Evolutionary conservation across 2,888 invertebrate species (phyloP).

Genomic region (Subacronicta megacephala): DNA sequence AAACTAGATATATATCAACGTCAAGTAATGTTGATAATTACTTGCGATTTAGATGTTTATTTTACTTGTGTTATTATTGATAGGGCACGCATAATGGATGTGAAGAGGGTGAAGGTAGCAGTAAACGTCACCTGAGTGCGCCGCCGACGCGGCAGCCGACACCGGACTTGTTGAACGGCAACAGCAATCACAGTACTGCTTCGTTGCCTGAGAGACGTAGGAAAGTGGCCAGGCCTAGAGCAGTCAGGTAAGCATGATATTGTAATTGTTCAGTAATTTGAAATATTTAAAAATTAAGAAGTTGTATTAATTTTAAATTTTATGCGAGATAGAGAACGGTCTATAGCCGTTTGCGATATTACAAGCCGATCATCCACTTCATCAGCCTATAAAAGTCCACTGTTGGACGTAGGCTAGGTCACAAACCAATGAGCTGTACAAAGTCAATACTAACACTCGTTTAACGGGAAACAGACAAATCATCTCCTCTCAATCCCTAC

Average conservation of each 20-base stretch:
- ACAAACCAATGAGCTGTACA: too few species aligned
- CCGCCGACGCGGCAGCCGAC: constrained; percentile 85
- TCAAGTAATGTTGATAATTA: constrained; percentile 25
- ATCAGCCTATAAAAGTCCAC: too few species aligned
- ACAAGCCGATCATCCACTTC: too few species aligned
- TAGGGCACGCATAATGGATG: constrained; percentile 74
- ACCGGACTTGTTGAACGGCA: constrained; percentile 84
- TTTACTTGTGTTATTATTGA: constrained; percentile 42
- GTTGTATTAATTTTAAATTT: too few species aligned
- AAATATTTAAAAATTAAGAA: too few species aligned
- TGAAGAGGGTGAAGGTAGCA: constrained; percentile 79
- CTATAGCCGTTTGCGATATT: too few species aligned
- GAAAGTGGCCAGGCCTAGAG: constrained; percentile 78
- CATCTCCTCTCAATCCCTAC: too few species aligned
- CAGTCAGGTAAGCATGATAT: constrained; percentile 67
- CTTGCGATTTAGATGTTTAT: constrained; percentile 23
- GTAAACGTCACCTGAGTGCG: constrained; percentile 82
- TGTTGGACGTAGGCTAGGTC: too few species aligned
- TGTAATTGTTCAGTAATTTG: too few species aligned
- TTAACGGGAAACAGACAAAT: too few species aligned
- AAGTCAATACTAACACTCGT: too few species aligned
- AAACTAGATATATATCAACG: constrained; percentile 33
- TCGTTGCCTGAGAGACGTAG: constrained; percentile 85
- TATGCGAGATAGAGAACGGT: too few species aligned
- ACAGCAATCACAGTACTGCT: constrained; percentile 86